phyloP scores from a whole-genome alignment of 2,888 invertebrate genomes.

The Folsomia candida region DNA sequence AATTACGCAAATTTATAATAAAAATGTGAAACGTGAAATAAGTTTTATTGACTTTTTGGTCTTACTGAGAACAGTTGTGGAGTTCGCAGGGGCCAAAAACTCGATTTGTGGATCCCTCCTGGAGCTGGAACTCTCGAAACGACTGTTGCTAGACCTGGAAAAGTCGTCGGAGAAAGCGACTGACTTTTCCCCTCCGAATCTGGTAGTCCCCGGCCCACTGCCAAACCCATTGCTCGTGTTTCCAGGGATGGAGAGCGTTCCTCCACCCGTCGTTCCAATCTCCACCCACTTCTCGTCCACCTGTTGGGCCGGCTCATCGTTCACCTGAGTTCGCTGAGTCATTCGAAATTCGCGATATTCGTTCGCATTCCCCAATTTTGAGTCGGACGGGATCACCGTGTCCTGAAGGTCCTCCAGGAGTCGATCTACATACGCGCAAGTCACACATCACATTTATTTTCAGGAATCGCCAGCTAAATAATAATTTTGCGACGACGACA shows the following conservation, averaged over 20 bases:
- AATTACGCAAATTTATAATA: not conserved
- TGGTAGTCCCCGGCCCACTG: constrained; percentile 13
- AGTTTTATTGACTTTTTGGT: too few relatives aligned
- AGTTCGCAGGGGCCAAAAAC: constrained; percentile 44
- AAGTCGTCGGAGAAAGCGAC: constrained; percentile 46
- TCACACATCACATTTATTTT: too few relatives aligned
- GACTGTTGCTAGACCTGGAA: constrained; percentile 9
- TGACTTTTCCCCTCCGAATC: constrained; percentile 37
- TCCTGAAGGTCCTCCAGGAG: constrained; percentile 49
- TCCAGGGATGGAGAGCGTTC: constrained; percentile 12
- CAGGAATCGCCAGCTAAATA: too few relatives aligned
- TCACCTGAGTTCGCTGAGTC: constrained; percentile 34
- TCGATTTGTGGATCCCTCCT: constrained; percentile 34
- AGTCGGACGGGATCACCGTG: constrained; percentile 44
- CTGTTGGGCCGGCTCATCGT: constrained; percentile 44
- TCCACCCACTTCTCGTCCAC: constrained; percentile 49
- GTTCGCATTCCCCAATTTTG: constrained; percentile 31
- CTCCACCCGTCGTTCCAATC: constrained; percentile 41
- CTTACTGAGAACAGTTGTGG: constrained; percentile 44
- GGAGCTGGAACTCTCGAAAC: constrained; percentile 2
- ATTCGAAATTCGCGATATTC: constrained; percentile 48
- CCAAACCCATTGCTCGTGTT: constrained; percentile 5
- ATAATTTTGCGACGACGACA: not conserved
- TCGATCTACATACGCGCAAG: constrained; percentile 42
- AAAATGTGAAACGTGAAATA: not conserved